Conservation (phyloP, 2,797 vertebrate species). For the Florisuga fusca region DNA sequence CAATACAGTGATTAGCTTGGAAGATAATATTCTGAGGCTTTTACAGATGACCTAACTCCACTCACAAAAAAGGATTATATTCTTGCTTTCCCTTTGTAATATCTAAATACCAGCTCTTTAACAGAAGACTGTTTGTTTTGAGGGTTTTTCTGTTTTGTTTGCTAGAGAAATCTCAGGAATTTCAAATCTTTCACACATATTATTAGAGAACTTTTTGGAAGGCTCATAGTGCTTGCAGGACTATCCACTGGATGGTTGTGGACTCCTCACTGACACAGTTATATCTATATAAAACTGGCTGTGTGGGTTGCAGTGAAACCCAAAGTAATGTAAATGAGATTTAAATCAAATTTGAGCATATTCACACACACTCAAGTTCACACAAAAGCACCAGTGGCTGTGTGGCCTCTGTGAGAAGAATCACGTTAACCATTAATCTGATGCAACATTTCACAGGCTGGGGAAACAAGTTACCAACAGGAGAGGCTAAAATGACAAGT, state of each 20-base stretch:
- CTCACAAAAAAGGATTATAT: constrained; percentile 35
- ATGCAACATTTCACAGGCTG: neutral
- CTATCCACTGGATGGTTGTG: neutral
- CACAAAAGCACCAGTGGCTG: neutral
- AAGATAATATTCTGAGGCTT: constrained; percentile 69
- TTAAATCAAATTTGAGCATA: neutral
- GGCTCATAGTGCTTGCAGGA: neutral
- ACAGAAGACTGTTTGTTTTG: constrained; percentile 13
- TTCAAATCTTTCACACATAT: neutral
- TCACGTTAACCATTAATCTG: rapidly evolving
- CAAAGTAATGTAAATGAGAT: neutral
- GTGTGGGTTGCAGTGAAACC: neutral
- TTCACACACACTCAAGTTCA: neutral
- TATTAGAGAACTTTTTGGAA: neutral
- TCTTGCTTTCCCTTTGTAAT: neutral
- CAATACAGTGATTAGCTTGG: constrained; percentile 65
- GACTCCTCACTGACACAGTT: neutral
- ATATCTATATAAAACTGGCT: neutral
- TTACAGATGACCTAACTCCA: constrained; percentile 61
- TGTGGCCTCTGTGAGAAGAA: neutral
- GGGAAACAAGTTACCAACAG: neutral
- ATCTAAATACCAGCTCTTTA: neutral
- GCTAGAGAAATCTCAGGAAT: constrained; percentile 14
- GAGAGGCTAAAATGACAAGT: neutral
- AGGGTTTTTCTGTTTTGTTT: neutral